Base-by-base conservation (phyloP, 2,888 invertebrate genomes). In the Polymixis lichenea region DNA sequence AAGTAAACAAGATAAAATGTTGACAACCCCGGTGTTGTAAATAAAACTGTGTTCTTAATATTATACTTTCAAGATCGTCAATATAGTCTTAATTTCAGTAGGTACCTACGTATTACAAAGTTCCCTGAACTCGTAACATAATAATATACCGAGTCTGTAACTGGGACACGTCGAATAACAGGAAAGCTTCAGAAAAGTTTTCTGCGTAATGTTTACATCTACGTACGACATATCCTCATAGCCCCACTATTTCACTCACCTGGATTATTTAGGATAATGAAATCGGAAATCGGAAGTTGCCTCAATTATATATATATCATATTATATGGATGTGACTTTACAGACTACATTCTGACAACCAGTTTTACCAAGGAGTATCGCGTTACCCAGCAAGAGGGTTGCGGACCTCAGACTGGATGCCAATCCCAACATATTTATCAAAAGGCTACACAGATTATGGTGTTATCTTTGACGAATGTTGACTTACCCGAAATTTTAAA, bases 401-500 rank as follows among this genome's bases (percentile, higher is more conserved):
- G n/a, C n/a, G 17, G 22, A 22, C 17, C 22, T 51, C 17, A 66
- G 15, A 49, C 25, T 65, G 15, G 22, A 49, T 49, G 15, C 13
- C 2, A 19, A 49, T 25, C 13, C 15, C 28, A 28, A 22, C 46
- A 64, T 43, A 64, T 22, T 25, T 43, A 11, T 25, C 1, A 17
- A 66, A 66, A 51, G 22, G 17, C 66, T 28, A 3, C 11, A 17
- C 6, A n/a, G 3, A 11, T 22, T 1, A 8, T 2, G 11, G 51
- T 32, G 28, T 51, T 5, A 51, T 51, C 51, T 19, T 51, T 19
- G 19, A 19, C 51, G 51, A 51, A 51, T 19, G 67, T 51, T 53
- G 5, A 76, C 92, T 91, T 86, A 96, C 96, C 96, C 55, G 96
- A 95, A 79, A 95, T 94, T 82, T 89, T 95, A 84, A 95, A 96